Conservation (phyloP, 2,113 vertebrate genomes). For the Fulica atra region DNA sequence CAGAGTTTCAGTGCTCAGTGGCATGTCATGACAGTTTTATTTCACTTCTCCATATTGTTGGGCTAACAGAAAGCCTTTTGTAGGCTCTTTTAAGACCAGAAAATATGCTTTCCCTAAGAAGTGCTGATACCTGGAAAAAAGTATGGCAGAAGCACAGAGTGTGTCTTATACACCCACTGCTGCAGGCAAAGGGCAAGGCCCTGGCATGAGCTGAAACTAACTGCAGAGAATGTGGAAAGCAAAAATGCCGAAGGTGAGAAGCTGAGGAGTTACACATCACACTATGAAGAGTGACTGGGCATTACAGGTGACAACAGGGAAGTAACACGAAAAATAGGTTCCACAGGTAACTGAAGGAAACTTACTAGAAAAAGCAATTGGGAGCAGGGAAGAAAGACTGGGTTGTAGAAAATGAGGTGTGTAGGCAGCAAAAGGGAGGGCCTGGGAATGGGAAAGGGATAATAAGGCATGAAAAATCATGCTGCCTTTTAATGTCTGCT, state of each 20-base stretch:
- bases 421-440: not conserved
- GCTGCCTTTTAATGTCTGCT: not conserved
- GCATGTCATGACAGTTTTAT: not conserved
- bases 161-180: not conserved
- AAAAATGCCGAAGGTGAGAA: not conserved
- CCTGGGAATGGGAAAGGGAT: not conserved
- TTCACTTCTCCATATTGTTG: not conserved
- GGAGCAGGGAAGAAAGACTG: fast-evolving
- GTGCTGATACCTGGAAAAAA: not conserved
- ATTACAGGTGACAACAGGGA: not conserved
- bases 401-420: not conserved
- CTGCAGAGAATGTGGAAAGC: not conserved
- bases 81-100: not conserved
- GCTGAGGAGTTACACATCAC: not conserved
- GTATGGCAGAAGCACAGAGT: not conserved
- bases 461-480: not conserved
- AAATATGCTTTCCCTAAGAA: not conserved
- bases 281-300: not conserved
- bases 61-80: not conserved
- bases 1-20: not conserved
- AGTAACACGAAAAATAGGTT: not conserved
- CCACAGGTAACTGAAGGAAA: not conserved
- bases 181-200: not conserved
- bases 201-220: not conserved
- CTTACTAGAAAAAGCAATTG: not conserved